Evolutionary conservation across 2,797 vertebrate species (phyloP).

Genomic region (Cynopterus sphinx): DNA sequence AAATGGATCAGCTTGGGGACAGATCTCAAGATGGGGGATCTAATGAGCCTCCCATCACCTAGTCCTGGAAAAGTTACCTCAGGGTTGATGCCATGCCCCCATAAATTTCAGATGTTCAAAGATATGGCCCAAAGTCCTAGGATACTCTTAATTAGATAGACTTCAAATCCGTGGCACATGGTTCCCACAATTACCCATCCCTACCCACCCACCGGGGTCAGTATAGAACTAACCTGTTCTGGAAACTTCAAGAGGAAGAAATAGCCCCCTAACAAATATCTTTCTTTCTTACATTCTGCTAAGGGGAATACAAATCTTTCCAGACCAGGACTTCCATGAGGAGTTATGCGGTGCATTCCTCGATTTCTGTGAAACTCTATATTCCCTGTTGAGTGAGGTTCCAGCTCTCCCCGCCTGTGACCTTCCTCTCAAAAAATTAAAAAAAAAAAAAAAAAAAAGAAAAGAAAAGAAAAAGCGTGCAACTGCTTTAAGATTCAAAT

Average conservation of each 20-base stretch:
- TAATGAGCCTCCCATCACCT: not conserved
- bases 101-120: not conserved
- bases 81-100: not conserved
- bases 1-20: not conserved
- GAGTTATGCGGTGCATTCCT: rapidly evolving
- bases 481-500: not conserved
- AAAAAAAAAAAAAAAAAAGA: not conserved
- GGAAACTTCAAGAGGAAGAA: not conserved
- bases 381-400: not conserved
- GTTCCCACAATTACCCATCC: too few relatives aligned
- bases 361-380: not conserved
- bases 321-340: not conserved
- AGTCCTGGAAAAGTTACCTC: not conserved
- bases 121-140: not conserved
- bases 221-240: too few relatives aligned
- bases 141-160: not conserved
- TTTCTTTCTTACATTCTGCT: not conserved
- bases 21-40: not conserved
- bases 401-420: not conserved
- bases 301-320: not conserved
- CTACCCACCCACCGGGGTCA: rapidly evolving
- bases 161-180: not conserved
- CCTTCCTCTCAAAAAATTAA: not conserved
- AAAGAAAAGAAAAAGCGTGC: not conserved
- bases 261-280: not conserved